Conservation (phyloP, 1,140 invertebrate species). For the Acromyrmex charruanus region DNA sequence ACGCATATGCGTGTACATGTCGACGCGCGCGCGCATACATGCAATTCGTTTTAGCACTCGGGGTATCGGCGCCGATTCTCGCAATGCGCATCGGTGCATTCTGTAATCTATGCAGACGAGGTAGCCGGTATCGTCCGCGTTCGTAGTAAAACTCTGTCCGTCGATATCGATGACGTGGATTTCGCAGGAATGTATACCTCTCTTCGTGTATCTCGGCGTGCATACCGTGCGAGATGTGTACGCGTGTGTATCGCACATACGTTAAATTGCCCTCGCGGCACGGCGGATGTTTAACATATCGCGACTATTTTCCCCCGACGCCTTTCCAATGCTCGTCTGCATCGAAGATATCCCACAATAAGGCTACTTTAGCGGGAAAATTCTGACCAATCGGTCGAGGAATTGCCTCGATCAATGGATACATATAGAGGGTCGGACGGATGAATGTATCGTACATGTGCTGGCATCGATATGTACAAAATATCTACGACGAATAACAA, state of each 20-base stretch:
- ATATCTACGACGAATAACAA: background rate
- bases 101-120: slow-evolving; percentile 45
- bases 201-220: slow-evolving; percentile 41
- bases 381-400: slow-evolving; percentile 41
- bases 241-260: slow-evolving; percentile 24
- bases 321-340: slow-evolving; percentile 18
- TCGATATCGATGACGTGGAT: slow-evolving; percentile 58
- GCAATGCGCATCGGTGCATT: slow-evolving; percentile 3
- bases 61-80: slow-evolving; percentile 56
- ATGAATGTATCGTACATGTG: slow-evolving; percentile 4
- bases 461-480: slow-evolving; percentile 1
- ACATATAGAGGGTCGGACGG: background rate
- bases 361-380: slow-evolving; percentile 37
- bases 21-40: slow-evolving; percentile 32
- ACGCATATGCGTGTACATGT: background rate
- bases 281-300: slow-evolving; percentile 47
- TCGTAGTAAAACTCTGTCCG: slow-evolving; percentile 52
- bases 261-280: slow-evolving; percentile 41
- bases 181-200: slow-evolving; percentile 44
- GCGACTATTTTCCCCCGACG: slow-evolving; percentile 33
- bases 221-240: slow-evolving; percentile 11
- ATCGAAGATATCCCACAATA: slow-evolving; percentile 27
- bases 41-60: slow-evolving; percentile 66
- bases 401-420: slow-evolving; percentile 29
- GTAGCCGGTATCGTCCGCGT: slow-evolving; percentile 18